Base-by-base conservation (phyloP, 1,140 invertebrate genomes). In the Hetaerina americana region DNA sequence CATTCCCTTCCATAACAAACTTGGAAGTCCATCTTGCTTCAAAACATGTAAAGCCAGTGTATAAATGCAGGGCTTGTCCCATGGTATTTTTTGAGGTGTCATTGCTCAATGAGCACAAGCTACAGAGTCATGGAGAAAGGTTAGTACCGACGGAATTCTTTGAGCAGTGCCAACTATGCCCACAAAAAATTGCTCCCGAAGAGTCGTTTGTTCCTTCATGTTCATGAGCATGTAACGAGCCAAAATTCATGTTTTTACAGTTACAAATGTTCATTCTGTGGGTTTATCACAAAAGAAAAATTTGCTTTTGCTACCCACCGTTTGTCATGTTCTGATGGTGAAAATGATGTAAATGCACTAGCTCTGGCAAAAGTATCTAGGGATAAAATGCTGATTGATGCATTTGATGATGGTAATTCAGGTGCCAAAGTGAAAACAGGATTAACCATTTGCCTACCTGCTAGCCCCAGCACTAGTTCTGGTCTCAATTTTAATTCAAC, bases 91-190 rank as follows among this genome's bases (percentile, higher is more conserved):
- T 72, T 28, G 69, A 26, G 22, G 12, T 66, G 2, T 5, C 66
- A 27, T 22, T 40, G 24, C 57, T 72, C n/a, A 18, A 66, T 15
- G 72, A 72, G 0, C 72, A 72, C 66, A 72, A 72, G 66, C 25
- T 70, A 5, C 69, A 68, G 10, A 27, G 26, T 18, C 72, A 72
- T 66, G 67, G 49, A 28, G 26, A 24, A n/a, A 2, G 18, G 10
- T 25, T 12, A 6, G 0, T 68, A 22, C 27, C 12, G 0, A 70
- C 68, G 18, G 27, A 70, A 66, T 26, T 68, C 25, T 72, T 69
- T 66, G 29, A 72, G 27, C 72, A 70, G 29, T 72, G 72, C 27
- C 68, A 70, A 27, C 25, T 72, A 22, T 72, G 72, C n/a, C 72
- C 72, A 28, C 18, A 72, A 24, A 25, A 27, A 26, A 6, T 72